A percentile compares a stretch with the other conserved stretches of the same genome.
phyloP scores from a whole-genome alignment of 2,888 invertebrate genomes.

The Erebia aethiops region DNA sequence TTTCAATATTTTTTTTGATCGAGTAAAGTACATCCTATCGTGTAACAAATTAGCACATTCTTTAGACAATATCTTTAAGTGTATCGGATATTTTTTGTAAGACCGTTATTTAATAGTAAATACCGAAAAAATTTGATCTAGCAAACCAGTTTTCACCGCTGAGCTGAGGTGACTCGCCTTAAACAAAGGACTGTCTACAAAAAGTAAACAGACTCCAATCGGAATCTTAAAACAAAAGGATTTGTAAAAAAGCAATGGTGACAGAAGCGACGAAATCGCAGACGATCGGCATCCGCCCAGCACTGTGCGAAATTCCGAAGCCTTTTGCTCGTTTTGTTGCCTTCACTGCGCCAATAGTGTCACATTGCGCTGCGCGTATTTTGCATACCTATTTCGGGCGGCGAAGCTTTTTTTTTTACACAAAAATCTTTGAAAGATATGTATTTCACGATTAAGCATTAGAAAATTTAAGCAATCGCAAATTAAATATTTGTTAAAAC shows the following conservation, averaged over 20 bases:
- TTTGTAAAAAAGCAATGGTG: constrained; percentile 13
- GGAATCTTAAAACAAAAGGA: constrained; percentile 18
- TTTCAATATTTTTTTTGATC: too few species aligned
- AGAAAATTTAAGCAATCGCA: neutral
- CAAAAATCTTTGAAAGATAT: neutral
- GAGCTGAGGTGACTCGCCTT: too few species aligned
- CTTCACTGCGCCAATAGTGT: constrained; percentile 21
- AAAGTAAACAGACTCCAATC: constrained; percentile 1
- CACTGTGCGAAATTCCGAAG: constrained; percentile 20
- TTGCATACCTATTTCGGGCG: constrained; percentile 19
- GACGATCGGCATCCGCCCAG: constrained; percentile 21
- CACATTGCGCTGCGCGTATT: constrained; percentile 17
- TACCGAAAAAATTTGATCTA: too few species aligned
- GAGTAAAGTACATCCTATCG: too few species aligned
- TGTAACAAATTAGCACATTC: too few species aligned
- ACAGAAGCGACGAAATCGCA: constrained; percentile 26
- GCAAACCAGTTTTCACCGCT: too few species aligned
- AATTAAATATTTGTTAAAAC: neutral
- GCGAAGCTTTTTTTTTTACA: constrained; percentile 3
- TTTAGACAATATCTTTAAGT: too few species aligned
- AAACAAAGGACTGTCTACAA: constrained; percentile 4
- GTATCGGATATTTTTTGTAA: too few species aligned
- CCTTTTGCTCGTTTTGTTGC: constrained; percentile 18
- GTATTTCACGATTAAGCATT: neutral
- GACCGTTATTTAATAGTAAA: too few species aligned